phyloP scores from a whole-genome alignment of 2,113 vertebrate species.

The Chloropsis cyanopogon region DNA sequence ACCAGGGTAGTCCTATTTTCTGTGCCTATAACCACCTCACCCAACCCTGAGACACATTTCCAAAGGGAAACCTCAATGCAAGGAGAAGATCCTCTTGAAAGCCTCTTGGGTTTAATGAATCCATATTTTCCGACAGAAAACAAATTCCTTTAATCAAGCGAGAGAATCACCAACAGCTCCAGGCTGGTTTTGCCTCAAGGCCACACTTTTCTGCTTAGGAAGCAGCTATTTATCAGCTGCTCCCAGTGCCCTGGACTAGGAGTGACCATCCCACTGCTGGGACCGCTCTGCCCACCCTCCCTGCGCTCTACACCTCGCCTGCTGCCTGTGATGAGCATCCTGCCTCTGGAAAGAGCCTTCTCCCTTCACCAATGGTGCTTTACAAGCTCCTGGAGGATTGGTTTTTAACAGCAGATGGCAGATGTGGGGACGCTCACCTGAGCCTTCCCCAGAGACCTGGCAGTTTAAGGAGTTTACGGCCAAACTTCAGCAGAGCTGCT shows the following conservation, averaged over 20 bases:
- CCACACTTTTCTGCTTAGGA: background rate
- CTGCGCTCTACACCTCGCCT: fast-evolving
- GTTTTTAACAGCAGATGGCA: background rate
- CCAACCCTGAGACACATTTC: background rate
- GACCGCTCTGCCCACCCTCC: fast-evolving
- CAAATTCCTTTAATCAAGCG: background rate
- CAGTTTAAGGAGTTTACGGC: background rate
- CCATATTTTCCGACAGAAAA: background rate
- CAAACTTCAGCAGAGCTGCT: background rate
- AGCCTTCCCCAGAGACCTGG: background rate
- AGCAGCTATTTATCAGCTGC: background rate
- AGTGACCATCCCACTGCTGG: background rate
- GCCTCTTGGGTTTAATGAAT: background rate
- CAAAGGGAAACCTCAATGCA: background rate
- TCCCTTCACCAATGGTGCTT: background rate
- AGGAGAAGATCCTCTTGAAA: background rate
- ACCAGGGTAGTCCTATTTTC: background rate
- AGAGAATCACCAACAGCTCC: background rate
- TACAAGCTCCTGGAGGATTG: background rate
- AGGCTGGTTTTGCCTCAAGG: background rate
- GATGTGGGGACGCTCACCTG: background rate
- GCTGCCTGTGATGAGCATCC: background rate
- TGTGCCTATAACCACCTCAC: background rate
- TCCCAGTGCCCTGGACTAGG: background rate
- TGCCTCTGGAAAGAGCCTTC: background rate